Base-by-base conservation (phyloP, 2,888 invertebrate species). In the Oscheius sp. region DNA sequence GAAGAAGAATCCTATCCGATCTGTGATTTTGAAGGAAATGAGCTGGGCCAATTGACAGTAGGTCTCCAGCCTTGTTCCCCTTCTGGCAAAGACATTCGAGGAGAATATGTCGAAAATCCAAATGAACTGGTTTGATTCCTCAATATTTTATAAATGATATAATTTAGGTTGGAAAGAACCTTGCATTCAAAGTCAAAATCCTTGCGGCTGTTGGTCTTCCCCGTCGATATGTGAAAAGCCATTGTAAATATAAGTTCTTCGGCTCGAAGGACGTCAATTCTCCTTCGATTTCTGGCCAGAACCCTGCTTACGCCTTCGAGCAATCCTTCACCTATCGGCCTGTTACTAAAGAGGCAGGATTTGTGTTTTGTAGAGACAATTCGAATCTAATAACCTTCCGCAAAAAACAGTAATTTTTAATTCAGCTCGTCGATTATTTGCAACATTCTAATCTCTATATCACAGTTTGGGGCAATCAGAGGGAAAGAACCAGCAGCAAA, bases 381-480 rank as follows among this genome's bases (percentile, higher is more conserved):
- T 12, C 6, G 37, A 6, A 34, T 10, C 6, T 34, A 34, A 6
- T 10, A 34, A 34, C 8, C 12, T 61, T 45, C 15, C 8, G 12
- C 17, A 1, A 34, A 69, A 83, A n/a, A n/a, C n/a, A n/a, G n/a
- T n/a, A n/a, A n/a, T n/a, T n/a, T n/a, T n/a, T n/a, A n/a, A n/a
- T n/a, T 37, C 79, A 90, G 89, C 80, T 88, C 23, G 82, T 89
- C 5, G 87, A 89, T 23, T 89, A 89, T 79, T 82, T 90, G 67
- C 85, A 87, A 63, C 87, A 88, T 31, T 87, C 87, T 8, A 88
- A 87, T 64, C 82, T 90, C 55, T 87, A 88, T 73, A 87, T 90
- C 17, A 88, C 89, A 71, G 86, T 90, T 20, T 89, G 88, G 88
- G 90, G 89, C 12, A 88, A 88, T 71, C 89, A 90, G 37, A n/a